Base-by-base conservation (phyloP, 2,888 invertebrate genomes). In the Lysandra bellargus region DNA sequence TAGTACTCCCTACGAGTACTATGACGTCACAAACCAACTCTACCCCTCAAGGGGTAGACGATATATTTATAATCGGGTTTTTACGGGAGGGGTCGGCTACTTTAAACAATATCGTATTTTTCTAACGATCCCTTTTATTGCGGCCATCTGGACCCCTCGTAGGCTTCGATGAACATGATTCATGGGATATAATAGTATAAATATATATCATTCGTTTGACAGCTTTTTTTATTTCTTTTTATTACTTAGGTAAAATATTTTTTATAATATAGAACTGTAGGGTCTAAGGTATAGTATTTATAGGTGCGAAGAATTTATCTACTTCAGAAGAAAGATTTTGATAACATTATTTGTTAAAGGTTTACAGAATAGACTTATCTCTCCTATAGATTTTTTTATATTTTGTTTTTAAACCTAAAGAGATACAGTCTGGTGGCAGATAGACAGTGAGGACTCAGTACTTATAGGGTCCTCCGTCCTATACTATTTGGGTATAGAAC, bases 61-160 rank as follows among this genome's bases (percentile, higher is more conserved):
- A 1, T 33, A 69, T 69, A 33, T 69, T 69, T 69, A 69, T 17
- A 69, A 69, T 69, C 69, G 14, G 69, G 33, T 33, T 69, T 69
- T 69, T 14, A 69, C 69, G 30, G 1, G 33, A 69, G 69, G 33
- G 33, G 33, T 33, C 4, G 69, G 69, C 69, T 64, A 64, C 64
- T 69, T 69, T 69, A 69, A 69, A 69, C 69, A 33, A 69, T 69
- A 69, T 69, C 69, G 33, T 69, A 64, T 30, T 64, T 64, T 64
- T 69, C 30, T 64, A 64, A 64, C 64, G 64, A 33, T 64, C 69
- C 69, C 14, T 69, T 69, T 69, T 69, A 69, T 69, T 69, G 5
- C 30, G 33, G 69, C 69, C 69, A 69, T 69, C 69, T 69, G 69
- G 69, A 69, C 69, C 69, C 33, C 69, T 69, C 14, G 33, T 7